A percentile compares a stretch with the other conserved stretches of the same genome.
Conservation (phyloP, 2,888 invertebrate species). For the Thera obeliscata region DNA sequence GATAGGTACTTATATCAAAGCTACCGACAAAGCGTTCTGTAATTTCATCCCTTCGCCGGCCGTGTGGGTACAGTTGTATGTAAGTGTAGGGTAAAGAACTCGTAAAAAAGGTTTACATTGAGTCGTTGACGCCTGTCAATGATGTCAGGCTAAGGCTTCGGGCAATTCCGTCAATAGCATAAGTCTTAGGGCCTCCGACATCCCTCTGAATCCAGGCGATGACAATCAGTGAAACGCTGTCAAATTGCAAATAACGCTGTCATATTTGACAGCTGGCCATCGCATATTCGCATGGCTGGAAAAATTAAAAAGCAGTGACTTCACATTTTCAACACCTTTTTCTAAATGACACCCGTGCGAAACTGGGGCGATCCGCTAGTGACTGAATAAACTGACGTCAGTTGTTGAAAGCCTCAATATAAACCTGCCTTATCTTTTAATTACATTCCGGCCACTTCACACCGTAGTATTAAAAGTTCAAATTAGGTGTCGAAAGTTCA, state of each 20-base stretch:
- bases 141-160: background rate
- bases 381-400: too few relatives aligned
- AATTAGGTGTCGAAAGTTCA: slow-evolving; percentile 22
- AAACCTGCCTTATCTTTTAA: slow-evolving; percentile 18
- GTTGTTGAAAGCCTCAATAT: background rate
- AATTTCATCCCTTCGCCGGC: slow-evolving; percentile 18
- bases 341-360: too few relatives aligned
- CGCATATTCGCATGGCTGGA: too few relatives aligned
- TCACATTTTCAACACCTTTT: too few relatives aligned
- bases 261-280: too few relatives aligned
- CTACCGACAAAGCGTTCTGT: slow-evolving; percentile 10
- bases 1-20: slow-evolving; percentile 6
- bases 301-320: too few relatives aligned
- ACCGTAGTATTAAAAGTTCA: slow-evolving; percentile 22
- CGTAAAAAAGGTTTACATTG: slow-evolving; percentile 5
- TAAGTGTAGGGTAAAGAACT: slow-evolving; percentile 6
- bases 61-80: slow-evolving; percentile 4
- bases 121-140: background rate
- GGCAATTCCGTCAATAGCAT: background rate
- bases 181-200: background rate
- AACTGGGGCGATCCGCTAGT: too few relatives aligned
- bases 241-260: too few relatives aligned
- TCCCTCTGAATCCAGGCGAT: too few relatives aligned
- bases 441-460: slow-evolving; percentile 26
- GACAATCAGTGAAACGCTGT: too few relatives aligned